A percentile compares a stretch with the other conserved stretches of the same genome.
Conservation (phyloP, 1,140 invertebrate genomes). For the Zaprionus davidi region DNA sequence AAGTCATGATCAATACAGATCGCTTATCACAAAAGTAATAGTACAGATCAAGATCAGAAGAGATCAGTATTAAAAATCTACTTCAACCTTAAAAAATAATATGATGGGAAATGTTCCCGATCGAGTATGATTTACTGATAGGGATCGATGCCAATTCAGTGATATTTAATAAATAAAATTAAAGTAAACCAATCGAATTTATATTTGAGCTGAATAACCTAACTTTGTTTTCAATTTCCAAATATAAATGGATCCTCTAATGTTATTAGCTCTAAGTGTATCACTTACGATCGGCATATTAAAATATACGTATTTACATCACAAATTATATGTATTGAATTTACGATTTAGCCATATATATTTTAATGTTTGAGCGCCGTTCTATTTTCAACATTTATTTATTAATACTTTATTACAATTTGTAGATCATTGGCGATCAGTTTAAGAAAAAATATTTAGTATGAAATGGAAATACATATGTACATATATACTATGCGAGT, state of each 20-base stretch:
- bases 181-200: neutral
- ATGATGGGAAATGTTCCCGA: too few species aligned
- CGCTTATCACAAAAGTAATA: too few species aligned
- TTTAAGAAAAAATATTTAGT: neutral
- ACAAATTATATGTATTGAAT: neutral
- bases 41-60: too few species aligned
- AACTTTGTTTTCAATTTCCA: neutral
- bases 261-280: neutral
- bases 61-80: too few species aligned
- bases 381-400: conserved; percentile 1
- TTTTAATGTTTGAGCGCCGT: conserved; percentile 3
- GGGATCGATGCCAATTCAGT: too few species aligned
- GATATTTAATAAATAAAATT: neutral
- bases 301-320: neutral
- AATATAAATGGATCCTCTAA: neutral
- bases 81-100: too few species aligned
- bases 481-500: neutral
- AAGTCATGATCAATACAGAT: too few species aligned
- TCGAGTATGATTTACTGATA: rapidly evolving
- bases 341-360: neutral
- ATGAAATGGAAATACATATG: neutral
- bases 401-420: conserved; percentile 5
- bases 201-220: neutral
- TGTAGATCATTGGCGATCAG: conserved; percentile 6
- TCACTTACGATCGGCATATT: neutral